Base-by-base conservation (phyloP, 2,113 vertebrate genomes). In the Noctilio leporinus region DNA sequence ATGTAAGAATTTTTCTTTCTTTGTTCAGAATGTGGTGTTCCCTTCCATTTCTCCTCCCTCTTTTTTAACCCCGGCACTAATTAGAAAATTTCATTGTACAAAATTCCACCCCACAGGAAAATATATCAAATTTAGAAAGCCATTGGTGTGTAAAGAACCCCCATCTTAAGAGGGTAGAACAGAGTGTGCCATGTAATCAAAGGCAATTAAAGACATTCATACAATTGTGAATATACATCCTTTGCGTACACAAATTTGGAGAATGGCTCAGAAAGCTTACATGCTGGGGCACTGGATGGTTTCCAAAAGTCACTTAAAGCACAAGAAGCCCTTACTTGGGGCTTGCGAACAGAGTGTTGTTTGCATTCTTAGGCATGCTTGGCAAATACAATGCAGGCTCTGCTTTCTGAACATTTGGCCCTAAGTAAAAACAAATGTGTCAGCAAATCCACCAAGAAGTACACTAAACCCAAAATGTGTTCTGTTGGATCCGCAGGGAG, bases 281-380 rank as follows among this genome's bases (percentile, higher is more conserved):
- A 78, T 45, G 33, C 92, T 87, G 84, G 38, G 87, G 51, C 4
- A 12, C 80, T 96, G 91, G 88, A 87, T 87, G 57, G 64, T 73
- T 95, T 96, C 95, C 96, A 94, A 86, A 86, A 47, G 49, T 51
- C 91, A 75, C 81, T 77, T 87, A 76, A 59, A 26, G 59, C 72
- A 40, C 83, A 95, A 96, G 73, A 82, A 96, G 51, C 59, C 59
- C 59, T 97, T 93, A 94, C 45, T 83, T 89, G 55, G 59, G 57
- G 24, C 80, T 86, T 95, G 90, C 24, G 89, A 95, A 91, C 76
- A 92, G 70, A 92, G 65, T 91, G 93, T 84, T 97, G 95, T 96
- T 97, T 96, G 90, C 86, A 82, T 95, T 95, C 92, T 87, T 92
- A 84, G 30, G 45, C 53, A 62, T 96, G 93, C 83, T 89, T 96